Conservation (phyloP, 2,888 invertebrate species). For the Serripes groenlandicus region DNA sequence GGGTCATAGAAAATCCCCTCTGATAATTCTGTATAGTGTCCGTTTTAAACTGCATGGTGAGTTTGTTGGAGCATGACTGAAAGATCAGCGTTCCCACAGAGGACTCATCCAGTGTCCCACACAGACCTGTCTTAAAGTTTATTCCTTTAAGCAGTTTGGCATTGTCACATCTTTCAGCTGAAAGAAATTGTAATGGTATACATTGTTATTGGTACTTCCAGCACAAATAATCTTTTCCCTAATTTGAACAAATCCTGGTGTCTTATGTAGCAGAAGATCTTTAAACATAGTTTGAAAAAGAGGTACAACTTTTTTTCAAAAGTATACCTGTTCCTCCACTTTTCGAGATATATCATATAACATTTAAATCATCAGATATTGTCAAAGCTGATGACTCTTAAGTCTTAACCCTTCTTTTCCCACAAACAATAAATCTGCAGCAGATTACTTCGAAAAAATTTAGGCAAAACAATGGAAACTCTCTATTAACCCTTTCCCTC, state of each 20-base stretch:
- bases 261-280: too few species aligned
- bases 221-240: not conserved
- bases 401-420: too few species aligned
- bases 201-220: not conserved
- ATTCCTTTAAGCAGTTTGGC: conserved; percentile 64
- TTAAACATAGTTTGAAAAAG: not conserved
- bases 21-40: conserved; percentile 31
- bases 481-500: too few species aligned
- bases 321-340: not conserved
- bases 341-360: too few species aligned
- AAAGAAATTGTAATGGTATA: conserved; percentile 4
- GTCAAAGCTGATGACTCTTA: too few species aligned
- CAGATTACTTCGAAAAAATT: too few species aligned
- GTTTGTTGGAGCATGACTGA: conserved; percentile 61
- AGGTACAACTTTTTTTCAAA: not conserved
- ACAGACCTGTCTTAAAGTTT: conserved; percentile 57
- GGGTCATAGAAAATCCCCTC: conserved; percentile 52
- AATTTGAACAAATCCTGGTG: too few species aligned
- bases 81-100: conserved; percentile 49
- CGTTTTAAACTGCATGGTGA: conserved; percentile 65
- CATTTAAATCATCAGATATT: too few species aligned
- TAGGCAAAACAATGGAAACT: too few species aligned
- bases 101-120: conserved; percentile 59
- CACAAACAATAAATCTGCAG: too few species aligned
- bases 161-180: conserved; percentile 65